phyloP scores from a whole-genome alignment of 2,888 invertebrate species.

The Allygus modestus region DNA sequence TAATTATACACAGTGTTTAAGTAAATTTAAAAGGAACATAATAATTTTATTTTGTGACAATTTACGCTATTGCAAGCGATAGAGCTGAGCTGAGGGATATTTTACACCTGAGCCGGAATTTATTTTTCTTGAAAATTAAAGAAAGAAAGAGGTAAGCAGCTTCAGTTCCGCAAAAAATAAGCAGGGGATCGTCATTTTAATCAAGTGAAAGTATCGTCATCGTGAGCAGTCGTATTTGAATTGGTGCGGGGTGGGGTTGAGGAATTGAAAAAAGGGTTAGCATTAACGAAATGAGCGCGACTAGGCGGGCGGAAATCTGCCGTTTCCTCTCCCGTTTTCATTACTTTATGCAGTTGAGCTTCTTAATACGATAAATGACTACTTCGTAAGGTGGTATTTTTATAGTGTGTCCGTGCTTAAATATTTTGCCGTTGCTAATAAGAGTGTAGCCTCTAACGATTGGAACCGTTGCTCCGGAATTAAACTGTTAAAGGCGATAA shows the following conservation, averaged over 20 bases:
- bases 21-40: too few species aligned
- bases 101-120: too few species aligned
- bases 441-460: neutral
- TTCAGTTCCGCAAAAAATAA: slow-evolving; percentile 28
- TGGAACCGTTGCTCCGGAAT: neutral
- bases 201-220: slow-evolving; percentile 38
- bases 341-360: slow-evolving; percentile 45
- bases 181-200: slow-evolving; percentile 38
- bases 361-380: slow-evolving; percentile 23
- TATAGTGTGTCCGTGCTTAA: neutral
- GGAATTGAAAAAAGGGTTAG: slow-evolving; percentile 51
- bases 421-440: neutral
- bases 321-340: slow-evolving; percentile 42
- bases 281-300: slow-evolving; percentile 53
- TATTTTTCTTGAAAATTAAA: neutral
- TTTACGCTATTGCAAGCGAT: too few species aligned
- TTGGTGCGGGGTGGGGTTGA: neutral
- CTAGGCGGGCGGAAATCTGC: slow-evolving; percentile 42
- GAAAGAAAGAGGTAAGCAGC: neutral
- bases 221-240: slow-evolving; percentile 22
- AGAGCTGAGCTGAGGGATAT: too few species aligned
- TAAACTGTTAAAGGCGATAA: neutral
- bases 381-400: neutral
- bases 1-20: too few species aligned
- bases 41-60: too few species aligned